Evolutionary conservation across 2,113 vertebrate genomes (phyloP), one percentile per base, ranked within the genome.

Genomic region (Cottus gobio): DNA sequence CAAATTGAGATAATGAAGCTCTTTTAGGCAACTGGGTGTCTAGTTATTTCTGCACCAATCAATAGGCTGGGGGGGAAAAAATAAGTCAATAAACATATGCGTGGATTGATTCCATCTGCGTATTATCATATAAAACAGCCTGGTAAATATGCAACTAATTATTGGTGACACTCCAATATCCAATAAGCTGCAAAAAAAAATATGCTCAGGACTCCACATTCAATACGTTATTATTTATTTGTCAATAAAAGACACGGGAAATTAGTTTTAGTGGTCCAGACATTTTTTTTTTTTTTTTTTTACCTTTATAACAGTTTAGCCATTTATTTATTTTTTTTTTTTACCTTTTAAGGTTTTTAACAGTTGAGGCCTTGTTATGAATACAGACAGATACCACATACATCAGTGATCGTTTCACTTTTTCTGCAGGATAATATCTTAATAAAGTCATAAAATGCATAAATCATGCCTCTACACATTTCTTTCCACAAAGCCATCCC

Each of bases 101-200:
- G 90, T 93, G 75, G 91, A 95, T 95, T 93, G 95, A 95, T 95
- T 93, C 64, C 60, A 89, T 90, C 83, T 84, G 63, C 93, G 92
- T 91, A 94, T 95, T 95, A 94, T 94, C 95, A 95, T 95, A 94
- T 94, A 94, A 94, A 95, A 89, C 92, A 93, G 90, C 48, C 86
- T 84, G 85, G 94, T 95, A 94, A 95, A 92, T 94, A 93, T 93
- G 93, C 94, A 94, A 90, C 82, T 94, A 89, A 94, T 93, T 92
- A 90, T 77, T 24, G 12, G 54, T 54, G 82, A 71, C 79, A 44
- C 80, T 67, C 70, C 37, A 65, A 80, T 78, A 84, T 86, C 60
- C 64, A 3, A 84, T 83, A 85, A 87, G 15, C 54, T 62, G 57
- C 20, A 1, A 30, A 60, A 60, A 60, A 75, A 57, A 31, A 77